Base-by-base conservation (phyloP, 1,140 invertebrate genomes). In the Microplitis demolitor region DNA sequence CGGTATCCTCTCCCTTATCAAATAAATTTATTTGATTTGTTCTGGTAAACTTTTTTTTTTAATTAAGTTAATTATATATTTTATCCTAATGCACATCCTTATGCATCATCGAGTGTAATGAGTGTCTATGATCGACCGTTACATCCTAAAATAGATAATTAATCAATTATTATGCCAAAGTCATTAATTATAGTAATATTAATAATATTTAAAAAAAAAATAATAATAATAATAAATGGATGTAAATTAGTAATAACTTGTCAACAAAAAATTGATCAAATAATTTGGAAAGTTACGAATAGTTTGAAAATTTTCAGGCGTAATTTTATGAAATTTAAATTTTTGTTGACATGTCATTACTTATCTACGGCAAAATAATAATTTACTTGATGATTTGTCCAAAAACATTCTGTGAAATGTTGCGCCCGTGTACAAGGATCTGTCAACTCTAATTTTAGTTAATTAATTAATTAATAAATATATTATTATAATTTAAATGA, bases 391-490 rank as follows among this genome's bases (percentile, higher is more conserved):
- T 72, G 61, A 64, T 68, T 72, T 4, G 69, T 58, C 75, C 75
- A 76, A 60, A 76, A 76, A 50, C 75, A 74, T 34, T 76, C 72
- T 0, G 75, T 76, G 35, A 76, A 76, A 16, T 69, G 53, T 0
- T 56, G 67, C 53, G 75, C 75, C 37, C 75, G 61, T n/a, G 60
- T 54, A 33, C 75, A 76, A 9, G 75, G 72, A 64, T 73, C 69
- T 64, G 69, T 63, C 5, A 68, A 60, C 53, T 71, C 75, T 62
- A 51, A 39, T 24, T 24, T 24, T 24, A 24, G 24, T 24, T 24
- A 24, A 24, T 24, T 24, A 24, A 24, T 24, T 24, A 24, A 2
- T 24, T 24, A 24, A 24, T 24, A 24, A 24, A 24, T 24, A 24
- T 24, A 2, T 24, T 24, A 24, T 24, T 24, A 24, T 24, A 24